Percentiles rank a stretch among this genome's conserved stretches.
Evolutionary conservation across 1,140 invertebrate genomes (phyloP).

Genomic region (Muscidifurax raptorellus): DNA sequence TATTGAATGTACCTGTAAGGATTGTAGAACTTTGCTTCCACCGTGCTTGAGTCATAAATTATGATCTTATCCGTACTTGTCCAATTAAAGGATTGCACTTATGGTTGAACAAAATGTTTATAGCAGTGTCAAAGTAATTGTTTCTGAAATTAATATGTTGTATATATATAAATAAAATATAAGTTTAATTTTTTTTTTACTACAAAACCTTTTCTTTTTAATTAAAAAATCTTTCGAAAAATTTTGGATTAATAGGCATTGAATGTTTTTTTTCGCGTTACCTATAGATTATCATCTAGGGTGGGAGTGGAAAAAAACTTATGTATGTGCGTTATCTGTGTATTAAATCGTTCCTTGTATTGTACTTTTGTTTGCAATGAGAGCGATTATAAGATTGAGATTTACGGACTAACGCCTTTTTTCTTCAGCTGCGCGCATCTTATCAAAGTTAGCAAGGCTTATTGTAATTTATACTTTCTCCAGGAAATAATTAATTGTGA

Average conservation of each 20-base stretch:
- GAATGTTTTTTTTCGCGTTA: background rate
- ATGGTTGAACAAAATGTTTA: background rate
- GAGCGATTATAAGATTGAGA: slow-evolving; percentile 8
- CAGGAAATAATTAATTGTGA: background rate
- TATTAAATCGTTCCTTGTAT: background rate
- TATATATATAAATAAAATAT: no score
- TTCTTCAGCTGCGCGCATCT: slow-evolving; percentile 5
- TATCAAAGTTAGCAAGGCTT: slow-evolving; percentile 1
- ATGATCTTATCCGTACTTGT: background rate
- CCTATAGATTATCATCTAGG: background rate
- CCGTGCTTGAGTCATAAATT: slow-evolving; percentile 17
- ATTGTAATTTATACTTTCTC: background rate
- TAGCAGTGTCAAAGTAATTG: background rate
- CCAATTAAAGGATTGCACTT: background rate
- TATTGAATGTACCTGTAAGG: background rate
- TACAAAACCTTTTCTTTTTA: no score
- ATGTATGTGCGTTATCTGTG: slow-evolving; percentile 31
- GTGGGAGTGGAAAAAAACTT: background rate
- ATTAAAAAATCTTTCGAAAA: background rate
- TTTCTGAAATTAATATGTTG: background rate
- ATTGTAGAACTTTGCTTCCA: background rate
- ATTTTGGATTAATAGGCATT: background rate
- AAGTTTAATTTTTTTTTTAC: no score
- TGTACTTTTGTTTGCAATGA: slow-evolving; percentile 4
- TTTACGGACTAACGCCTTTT: slow-evolving; percentile 7